phyloP scores from a whole-genome alignment of 2,888 invertebrate species.

The Heliconius ethilla region DNA sequence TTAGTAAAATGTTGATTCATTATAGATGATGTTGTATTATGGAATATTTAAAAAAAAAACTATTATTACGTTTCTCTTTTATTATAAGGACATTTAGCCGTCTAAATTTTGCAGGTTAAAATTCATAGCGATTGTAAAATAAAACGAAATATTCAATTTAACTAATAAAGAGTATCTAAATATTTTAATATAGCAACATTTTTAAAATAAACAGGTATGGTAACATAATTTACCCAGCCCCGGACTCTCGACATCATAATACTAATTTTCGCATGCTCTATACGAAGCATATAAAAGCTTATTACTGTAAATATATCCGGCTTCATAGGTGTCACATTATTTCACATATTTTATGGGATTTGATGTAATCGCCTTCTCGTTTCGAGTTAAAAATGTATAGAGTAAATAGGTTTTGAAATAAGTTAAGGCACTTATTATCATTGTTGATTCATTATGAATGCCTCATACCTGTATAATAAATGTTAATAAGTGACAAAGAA shows the following conservation, averaged over 20 bases:
- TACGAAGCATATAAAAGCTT: conserved; percentile 44
- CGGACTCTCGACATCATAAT: conserved; percentile 40
- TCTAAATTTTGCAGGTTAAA: background rate
- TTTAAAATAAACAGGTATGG: conserved; percentile 20
- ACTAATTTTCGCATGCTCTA: conserved; percentile 48
- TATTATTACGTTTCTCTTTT: background rate
- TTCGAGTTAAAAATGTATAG: conserved; percentile 4
- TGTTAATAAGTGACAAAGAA: background rate
- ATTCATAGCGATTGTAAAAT: background rate
- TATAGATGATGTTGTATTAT: background rate
- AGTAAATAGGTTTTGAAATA: conserved; percentile 8
- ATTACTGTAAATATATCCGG: conserved; percentile 47
- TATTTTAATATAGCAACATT: background rate
- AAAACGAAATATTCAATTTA: background rate
- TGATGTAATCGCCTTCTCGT: conserved; percentile 12
- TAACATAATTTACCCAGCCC: conserved; percentile 29
- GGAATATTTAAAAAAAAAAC: background rate
- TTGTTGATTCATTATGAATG: background rate
- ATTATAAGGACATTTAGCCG: too few species aligned
- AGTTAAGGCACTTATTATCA: background rate
- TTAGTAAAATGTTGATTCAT: background rate
- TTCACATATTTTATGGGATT: conserved; percentile 49
- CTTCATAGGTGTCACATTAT: conserved; percentile 47
- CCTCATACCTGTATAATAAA: background rate
- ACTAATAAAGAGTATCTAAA: background rate